These are phyloP conservation scores for Podabrus alpinus DNA, from an alignment of 2,888 invertebrate species.

Conservation along the genomic window DNA sequence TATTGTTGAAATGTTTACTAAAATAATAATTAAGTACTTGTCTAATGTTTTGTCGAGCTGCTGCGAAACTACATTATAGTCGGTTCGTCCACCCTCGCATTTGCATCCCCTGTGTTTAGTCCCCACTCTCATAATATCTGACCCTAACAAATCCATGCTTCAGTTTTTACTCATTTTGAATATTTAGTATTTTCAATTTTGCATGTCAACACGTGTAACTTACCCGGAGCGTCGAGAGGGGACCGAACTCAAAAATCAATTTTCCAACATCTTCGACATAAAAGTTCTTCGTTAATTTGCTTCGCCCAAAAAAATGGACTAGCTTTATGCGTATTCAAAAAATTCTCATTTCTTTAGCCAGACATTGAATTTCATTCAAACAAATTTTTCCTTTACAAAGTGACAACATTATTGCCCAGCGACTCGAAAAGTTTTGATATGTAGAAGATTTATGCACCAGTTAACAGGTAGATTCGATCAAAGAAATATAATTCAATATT, in stretches of 20 bases:
- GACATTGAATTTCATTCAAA: constrained; percentile 20
- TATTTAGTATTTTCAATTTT: neutral
- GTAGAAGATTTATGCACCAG: constrained; percentile 42
- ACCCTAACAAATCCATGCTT: neutral
- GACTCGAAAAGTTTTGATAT: constrained; percentile 43
- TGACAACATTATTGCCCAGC: constrained; percentile 42
- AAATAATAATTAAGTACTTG: neutral
- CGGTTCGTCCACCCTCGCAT: neutral
- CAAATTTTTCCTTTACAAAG: constrained; percentile 35
- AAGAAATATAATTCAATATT: constrained; percentile 31
- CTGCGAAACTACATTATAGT: no score
- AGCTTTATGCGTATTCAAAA: constrained; percentile 1
- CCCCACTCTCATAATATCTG: neutral
- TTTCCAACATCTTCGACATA: neutral
- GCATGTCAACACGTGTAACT: neutral
- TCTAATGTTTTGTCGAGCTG: neutral
- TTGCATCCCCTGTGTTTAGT: neutral
- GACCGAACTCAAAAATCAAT: neutral
- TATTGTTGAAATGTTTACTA: neutral
- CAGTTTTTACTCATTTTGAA: neutral
- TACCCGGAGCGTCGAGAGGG: neutral
- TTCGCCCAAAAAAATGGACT: neutral
- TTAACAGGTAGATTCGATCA: constrained; percentile 34
- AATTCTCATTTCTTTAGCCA: constrained; percentile 7
- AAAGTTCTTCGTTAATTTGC: neutral